Percentiles rank a stretch among this genome's conserved stretches.
phyloP scores from a whole-genome alignment of 1,140 invertebrate species.

The Drosophila eugracilis region DNA sequence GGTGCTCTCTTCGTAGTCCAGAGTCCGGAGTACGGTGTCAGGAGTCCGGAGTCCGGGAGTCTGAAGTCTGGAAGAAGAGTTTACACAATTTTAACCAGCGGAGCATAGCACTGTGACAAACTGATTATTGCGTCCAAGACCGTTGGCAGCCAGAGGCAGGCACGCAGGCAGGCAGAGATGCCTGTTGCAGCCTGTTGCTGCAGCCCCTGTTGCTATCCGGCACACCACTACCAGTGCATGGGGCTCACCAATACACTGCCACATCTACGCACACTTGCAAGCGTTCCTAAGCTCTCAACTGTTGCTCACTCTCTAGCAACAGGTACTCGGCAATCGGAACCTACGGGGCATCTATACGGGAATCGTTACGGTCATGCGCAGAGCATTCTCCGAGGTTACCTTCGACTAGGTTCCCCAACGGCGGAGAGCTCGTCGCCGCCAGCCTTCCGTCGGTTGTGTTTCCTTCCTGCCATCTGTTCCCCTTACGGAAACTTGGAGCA shows the following conservation, averaged over 20 bases:
- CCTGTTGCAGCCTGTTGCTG: slow-evolving; percentile 60
- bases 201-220: slow-evolving; percentile 27
- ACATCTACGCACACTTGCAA: slow-evolving; percentile 25
- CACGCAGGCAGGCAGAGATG: background rate
- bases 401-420: slow-evolving; percentile 1
- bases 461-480: background rate
- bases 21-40: background rate
- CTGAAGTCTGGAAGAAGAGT: slow-evolving; percentile 10
- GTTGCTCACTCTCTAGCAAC: slow-evolving; percentile 83
- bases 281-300: slow-evolving; percentile 65
- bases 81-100: slow-evolving; percentile 36
- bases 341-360: slow-evolving; percentile 15
- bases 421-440: background rate
- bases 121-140: slow-evolving; percentile 46
- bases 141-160: background rate
- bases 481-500: background rate
- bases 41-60: background rate
- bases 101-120: slow-evolving; percentile 44
- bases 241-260: slow-evolving; percentile 11
- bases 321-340: slow-evolving; percentile 54
- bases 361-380: slow-evolving; percentile 43
- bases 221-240: slow-evolving; percentile 2
- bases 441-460: background rate
- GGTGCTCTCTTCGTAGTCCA: background rate
- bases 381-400: background rate